Percentiles rank a stretch among this genome's conserved stretches.
phyloP scores from a whole-genome alignment of 37 sponge, comb jelly and placozoan genomes.

The Oopsacas minuta region DNA sequence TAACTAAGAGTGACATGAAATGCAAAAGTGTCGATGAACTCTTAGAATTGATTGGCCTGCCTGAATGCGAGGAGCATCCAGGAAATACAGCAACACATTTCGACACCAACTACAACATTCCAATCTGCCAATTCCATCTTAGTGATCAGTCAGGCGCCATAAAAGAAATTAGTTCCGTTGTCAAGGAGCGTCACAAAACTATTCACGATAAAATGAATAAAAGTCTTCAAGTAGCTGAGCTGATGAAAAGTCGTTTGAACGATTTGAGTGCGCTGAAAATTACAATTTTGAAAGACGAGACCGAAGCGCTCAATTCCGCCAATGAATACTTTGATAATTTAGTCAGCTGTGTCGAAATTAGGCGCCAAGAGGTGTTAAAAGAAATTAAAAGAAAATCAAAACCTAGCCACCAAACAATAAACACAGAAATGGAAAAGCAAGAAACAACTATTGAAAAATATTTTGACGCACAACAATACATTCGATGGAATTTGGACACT shows the following conservation, averaged over 20 bases:
- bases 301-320: background rate
- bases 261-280: background rate
- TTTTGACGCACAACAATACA: background rate
- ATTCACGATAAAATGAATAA: background rate
- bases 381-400: background rate
- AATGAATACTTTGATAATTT: background rate
- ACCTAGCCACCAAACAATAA: background rate
- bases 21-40: background rate
- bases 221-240: background rate
- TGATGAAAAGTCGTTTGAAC: background rate
- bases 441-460: slow-evolving; percentile 13
- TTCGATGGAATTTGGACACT: background rate
- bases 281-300: background rate
- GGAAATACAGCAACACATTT: background rate
- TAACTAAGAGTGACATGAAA: background rate
- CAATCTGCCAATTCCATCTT: background rate
- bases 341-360: background rate
- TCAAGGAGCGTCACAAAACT: background rate
- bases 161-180: background rate
- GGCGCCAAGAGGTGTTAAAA: background rate
- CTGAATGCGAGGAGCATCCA: background rate
- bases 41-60: background rate
- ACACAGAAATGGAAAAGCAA: background rate
- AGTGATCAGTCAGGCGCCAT: background rate
- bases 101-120: background rate